phyloP scores from a whole-genome alignment of 2,797 vertebrate genomes.

The Phyllotis vaccarum region DNA sequence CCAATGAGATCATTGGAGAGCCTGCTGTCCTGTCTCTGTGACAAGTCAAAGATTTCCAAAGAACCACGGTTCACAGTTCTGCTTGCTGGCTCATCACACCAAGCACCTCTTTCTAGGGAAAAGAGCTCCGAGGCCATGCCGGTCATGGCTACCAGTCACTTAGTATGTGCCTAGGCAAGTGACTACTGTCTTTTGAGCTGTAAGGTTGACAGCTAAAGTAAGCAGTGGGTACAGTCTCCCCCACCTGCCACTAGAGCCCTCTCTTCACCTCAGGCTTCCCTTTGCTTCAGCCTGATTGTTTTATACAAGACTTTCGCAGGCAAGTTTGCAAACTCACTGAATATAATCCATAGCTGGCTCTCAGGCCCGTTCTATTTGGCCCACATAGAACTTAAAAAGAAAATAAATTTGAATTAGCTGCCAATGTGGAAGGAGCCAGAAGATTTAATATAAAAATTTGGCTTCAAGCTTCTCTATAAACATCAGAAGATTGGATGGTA shows the following conservation, averaged over 20 bases:
- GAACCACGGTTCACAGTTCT: neutral
- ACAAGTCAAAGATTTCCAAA: neutral
- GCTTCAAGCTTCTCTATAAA: slow-evolving; percentile 61
- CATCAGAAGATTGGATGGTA: slow-evolving; percentile 46
- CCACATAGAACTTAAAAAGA: slow-evolving; percentile 58
- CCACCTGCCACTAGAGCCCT: neutral
- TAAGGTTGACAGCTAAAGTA: neutral
- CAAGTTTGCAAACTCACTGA: slow-evolving; percentile 65
- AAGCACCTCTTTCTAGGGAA: neutral
- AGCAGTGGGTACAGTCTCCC: neutral
- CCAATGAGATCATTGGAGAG: neutral
- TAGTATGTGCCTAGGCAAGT: neutral
- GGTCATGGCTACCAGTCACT: neutral
- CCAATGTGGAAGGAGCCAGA: slow-evolving; percentile 68
- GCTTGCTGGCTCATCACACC: neutral
- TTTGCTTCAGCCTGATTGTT: neutral
- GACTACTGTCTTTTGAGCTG: neutral
- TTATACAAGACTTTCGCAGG: neutral
- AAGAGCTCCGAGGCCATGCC: neutral
- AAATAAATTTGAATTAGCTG: slow-evolving; percentile 72
- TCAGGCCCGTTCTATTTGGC: slow-evolving; percentile 68
- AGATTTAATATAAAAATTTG: slow-evolving; percentile 64
- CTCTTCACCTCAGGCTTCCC: neutral
- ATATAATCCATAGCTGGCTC: slow-evolving; percentile 53
- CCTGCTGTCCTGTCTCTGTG: neutral